These are phyloP conservation scores for Propsilocerus akamusi DNA, from an alignment of 1,140 invertebrate genomes.

Conservation along the genomic window DNA sequence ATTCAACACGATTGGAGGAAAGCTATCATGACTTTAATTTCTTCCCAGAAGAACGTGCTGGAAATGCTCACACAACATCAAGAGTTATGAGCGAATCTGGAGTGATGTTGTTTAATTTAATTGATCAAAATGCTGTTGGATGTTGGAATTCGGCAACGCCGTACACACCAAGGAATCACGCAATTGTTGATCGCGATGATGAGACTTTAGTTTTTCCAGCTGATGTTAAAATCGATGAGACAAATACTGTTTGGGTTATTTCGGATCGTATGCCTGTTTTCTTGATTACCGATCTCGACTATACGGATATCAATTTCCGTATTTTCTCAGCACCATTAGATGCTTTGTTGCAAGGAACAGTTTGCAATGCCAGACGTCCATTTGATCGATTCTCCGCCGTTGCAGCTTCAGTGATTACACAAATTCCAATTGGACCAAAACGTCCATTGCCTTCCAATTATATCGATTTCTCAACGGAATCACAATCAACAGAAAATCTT, in stretches of 20 bases:
- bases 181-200: conserved; percentile 51
- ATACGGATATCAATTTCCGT: conserved; percentile 58
- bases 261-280: conserved; percentile 66
- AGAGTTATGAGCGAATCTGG: conserved; percentile 51
- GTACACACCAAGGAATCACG: conserved; percentile 45
- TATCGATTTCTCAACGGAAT: too few relatives aligned
- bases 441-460: too few relatives aligned
- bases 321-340: conserved; percentile 45
- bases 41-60: conserved; percentile 39
- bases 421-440: too few relatives aligned
- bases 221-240: conserved; percentile 52
- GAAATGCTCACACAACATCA: conserved; percentile 45
- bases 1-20: conserved; percentile 39
- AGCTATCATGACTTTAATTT: conserved; percentile 53
- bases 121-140: conserved; percentile 60
- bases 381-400: neutral
- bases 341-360: conserved; percentile 42
- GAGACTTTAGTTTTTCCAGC: conserved; percentile 54
- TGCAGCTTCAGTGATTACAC: too few relatives aligned
- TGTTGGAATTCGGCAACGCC: conserved; percentile 55
- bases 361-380: conserved; percentile 32
- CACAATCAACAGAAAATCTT: neutral
- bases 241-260: conserved; percentile 51
- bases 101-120: conserved; percentile 52
- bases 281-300: conserved; percentile 46